Conservation (phyloP, 1,140 invertebrate genomes). For the Drosophila hydei region DNA sequence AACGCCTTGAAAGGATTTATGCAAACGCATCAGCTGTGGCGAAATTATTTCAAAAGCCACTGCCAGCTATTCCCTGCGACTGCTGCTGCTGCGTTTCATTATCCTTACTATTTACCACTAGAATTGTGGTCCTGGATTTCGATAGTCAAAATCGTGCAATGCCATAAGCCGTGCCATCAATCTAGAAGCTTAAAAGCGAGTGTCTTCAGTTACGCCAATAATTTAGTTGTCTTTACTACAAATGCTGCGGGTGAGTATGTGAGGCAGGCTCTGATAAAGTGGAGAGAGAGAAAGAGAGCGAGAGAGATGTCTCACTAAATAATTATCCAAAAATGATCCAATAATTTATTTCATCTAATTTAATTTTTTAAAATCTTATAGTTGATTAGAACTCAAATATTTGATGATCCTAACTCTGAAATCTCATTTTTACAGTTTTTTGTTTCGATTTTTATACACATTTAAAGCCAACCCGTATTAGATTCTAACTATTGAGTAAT, state of each 20-base stretch:
- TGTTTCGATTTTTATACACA: too few relatives aligned
- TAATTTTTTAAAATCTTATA: too few relatives aligned
- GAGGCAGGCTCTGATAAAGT: not conserved
- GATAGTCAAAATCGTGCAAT: conserved; percentile 41
- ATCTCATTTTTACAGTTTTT: too few relatives aligned
- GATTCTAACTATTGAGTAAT: too few relatives aligned
- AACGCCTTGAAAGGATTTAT: conserved; percentile 50
- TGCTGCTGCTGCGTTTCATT: conserved; percentile 3
- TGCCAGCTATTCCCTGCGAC: not conserved
- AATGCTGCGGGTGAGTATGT: not conserved
- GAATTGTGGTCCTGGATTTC: conserved; percentile 34
- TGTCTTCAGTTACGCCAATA: not conserved
- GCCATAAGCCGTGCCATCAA: conserved; percentile 26
- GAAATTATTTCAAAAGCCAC: conserved; percentile 44
- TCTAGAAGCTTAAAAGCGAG: conserved; percentile 15
- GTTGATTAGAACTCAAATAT: too few relatives aligned
- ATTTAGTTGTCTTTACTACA: conserved; percentile 1
- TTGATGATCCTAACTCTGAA: too few relatives aligned
- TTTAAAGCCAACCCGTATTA: too few relatives aligned
- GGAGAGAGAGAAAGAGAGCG: not conserved
- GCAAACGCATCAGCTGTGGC: conserved; percentile 57
- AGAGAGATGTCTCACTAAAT: too few relatives aligned
- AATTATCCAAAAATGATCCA: too few relatives aligned
- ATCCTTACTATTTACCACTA: conserved; percentile 40
- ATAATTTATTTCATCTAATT: too few relatives aligned